Percentiles rank a stretch among this genome's conserved stretches.
These are phyloP conservation scores for Pristionchus maxplancki DNA, from an alignment of 2,888 invertebrate species.

Conservation along the genomic window DNA sequence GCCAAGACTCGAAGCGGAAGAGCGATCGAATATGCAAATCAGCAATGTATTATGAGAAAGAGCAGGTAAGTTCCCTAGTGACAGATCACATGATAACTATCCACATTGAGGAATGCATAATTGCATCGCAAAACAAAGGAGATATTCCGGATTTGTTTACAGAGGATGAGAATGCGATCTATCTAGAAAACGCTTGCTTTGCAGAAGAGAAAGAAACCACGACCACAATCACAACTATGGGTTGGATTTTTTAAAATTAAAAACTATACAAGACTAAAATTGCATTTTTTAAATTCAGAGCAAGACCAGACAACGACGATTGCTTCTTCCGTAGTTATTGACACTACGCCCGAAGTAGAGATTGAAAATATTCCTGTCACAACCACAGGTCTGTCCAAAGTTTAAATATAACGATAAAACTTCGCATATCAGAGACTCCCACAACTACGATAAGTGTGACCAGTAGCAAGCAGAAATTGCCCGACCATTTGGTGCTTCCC, in stretches of 20 bases:
- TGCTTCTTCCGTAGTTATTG: not conserved
- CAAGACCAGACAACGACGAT: not conserved
- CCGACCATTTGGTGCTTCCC: conserved; percentile 31
- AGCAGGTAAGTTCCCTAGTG: conserved; percentile 56
- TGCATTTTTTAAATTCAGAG: not conserved
- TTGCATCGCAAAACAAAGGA: conserved; percentile 65
- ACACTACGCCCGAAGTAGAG: not conserved
- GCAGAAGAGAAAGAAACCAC: conserved; percentile 55
- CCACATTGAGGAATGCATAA: conserved; percentile 65
- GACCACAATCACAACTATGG: conserved; percentile 20
- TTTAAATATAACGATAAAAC: not conserved
- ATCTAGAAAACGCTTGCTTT: conserved; percentile 65
- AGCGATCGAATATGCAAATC: conserved; percentile 64
- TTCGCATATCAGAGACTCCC: not conserved
- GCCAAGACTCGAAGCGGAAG: conserved; percentile 59
- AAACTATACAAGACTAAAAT: not conserved
- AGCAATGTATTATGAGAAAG: conserved; percentile 69
- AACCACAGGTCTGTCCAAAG: not conserved
- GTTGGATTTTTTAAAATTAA: not conserved
- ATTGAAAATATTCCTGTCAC: not conserved
- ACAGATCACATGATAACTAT: not conserved
- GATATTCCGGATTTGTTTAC: conserved; percentile 68
- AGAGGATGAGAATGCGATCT: conserved; percentile 67
- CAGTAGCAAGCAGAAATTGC: not conserved
- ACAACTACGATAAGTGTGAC: not conserved